phyloP scores from a whole-genome alignment of 2,888 invertebrate genomes.

The Caenorhabditis uteleia region DNA sequence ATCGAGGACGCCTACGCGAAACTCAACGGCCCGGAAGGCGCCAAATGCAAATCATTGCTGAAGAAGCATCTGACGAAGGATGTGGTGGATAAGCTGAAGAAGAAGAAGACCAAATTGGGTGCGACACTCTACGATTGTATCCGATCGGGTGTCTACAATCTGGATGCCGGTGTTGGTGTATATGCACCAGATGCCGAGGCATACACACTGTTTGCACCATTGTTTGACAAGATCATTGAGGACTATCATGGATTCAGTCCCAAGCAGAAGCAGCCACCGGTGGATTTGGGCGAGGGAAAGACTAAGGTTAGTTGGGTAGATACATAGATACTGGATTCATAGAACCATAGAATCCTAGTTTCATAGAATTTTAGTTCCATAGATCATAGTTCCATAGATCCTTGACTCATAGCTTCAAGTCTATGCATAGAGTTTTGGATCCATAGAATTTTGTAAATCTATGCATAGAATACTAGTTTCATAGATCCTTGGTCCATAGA shows the following conservation, averaged over 20 bases:
- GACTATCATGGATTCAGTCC: conserved; percentile 87
- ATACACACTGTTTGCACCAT: conserved; percentile 77
- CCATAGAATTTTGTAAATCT: too few species aligned
- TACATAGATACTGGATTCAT: not conserved
- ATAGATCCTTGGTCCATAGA: too few species aligned
- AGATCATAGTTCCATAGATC: too few species aligned
- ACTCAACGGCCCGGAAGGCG: conserved; percentile 53
- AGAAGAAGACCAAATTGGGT: conserved; percentile 88
- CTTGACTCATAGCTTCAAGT: too few species aligned
- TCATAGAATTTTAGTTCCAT: too few species aligned
- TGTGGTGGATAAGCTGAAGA: conserved; percentile 76
- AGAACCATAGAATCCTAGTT: too few species aligned
- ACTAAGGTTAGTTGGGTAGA: too few species aligned
- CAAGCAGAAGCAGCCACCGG: conserved; percentile 88
- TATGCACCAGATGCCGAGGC: conserved; percentile 96
- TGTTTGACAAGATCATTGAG: conserved; percentile 93
- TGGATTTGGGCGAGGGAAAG: conserved; percentile 86
- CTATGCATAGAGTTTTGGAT: too few species aligned
- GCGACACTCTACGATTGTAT: conserved; percentile 90
- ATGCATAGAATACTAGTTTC: too few species aligned
- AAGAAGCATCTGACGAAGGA: conserved; percentile 66
- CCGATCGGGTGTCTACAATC: conserved; percentile 92
- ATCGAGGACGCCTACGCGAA: conserved; percentile 47
- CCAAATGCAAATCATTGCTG: conserved; percentile 79
- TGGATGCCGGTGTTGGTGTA: conserved; percentile 93